Base-by-base conservation (phyloP, 2,797 vertebrate species). In the Hippopotamyrus pictus region DNA sequence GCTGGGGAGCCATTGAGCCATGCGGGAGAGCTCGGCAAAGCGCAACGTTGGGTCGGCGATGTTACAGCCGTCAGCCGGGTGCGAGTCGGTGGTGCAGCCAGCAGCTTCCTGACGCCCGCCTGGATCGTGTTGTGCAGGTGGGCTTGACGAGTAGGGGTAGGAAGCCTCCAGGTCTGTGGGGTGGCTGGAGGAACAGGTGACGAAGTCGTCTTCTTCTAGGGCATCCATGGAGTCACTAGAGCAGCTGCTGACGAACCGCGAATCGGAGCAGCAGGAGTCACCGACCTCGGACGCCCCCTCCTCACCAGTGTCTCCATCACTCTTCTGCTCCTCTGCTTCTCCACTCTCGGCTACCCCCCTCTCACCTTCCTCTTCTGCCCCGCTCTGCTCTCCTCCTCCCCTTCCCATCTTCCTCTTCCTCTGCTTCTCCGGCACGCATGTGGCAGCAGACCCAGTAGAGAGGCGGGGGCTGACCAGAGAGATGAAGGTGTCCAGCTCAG, bases 211-310 rank as follows among this genome's bases (percentile, higher is more conserved):
- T 89, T 98, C 98, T 91, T 99, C 97, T 90, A 99, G 92, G 1
- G 97, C 97, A 0, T 98, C 97, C 59, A 98, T 91, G 14, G 98
- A 99, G 93, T 99, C 98, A 0, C 97, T 98, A 12, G 98, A 99
- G 76, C 96, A 96, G 37, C 98, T 99, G 62, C 93, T 94, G 90
- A 96, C 92, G 90, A 96, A 95, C 0, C 93, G 94, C 0, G 94
- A 95, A 91, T 96, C 95, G 0, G 96, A 96, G 25, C 95, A 96
- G 90, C 95, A 97, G 0, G 98, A 98, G 92, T 99, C 98, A 0
- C 98, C 98, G 0, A 96, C 94, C 91, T 99, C 98, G 0, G 98
- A 99, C 0, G 93, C 87, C 0, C 93, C 95, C 9, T 96, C 91
- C 37, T 89, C 91, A 17, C 6, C 54, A 8, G 83, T 53, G 0